Percentiles rank a stretch among this genome's conserved stretches.
Conservation (phyloP, 2,113 vertebrate genomes). For the Zosterops japonicus region DNA sequence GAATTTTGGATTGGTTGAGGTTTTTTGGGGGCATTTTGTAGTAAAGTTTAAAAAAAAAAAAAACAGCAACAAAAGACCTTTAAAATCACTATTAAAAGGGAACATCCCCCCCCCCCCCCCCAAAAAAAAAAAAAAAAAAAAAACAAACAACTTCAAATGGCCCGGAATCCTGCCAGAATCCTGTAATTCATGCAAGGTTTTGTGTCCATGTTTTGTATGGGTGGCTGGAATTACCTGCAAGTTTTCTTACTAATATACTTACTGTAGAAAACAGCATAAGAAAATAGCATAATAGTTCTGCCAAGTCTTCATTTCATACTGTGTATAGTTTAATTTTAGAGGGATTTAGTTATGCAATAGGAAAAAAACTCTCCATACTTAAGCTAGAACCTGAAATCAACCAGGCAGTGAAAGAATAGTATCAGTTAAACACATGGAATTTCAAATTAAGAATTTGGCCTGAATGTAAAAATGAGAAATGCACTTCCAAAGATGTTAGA, state of each 20-base stretch:
- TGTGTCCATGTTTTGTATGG: not conserved
- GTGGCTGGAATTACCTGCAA: not conserved
- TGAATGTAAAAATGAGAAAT: not conserved
- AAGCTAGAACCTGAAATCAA: not conserved
- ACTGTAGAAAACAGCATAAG: not conserved
- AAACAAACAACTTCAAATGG: too few relatives aligned
- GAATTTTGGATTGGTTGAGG: not conserved
- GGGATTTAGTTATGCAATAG: not conserved
- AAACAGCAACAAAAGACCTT: not conserved
- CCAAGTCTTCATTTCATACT: not conserved
- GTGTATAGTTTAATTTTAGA: slow-evolving; percentile 16
- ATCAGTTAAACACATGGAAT: not conserved
- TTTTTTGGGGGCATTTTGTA: not conserved
- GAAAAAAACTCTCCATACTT: not conserved
- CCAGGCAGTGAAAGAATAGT: not conserved
- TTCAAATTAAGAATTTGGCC: not conserved
- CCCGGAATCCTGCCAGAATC: rapidly evolving
- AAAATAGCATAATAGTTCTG: not conserved
- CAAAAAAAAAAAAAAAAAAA: too few relatives aligned
- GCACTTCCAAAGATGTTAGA: not conserved
- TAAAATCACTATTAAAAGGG: not conserved
- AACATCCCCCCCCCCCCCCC: too few relatives aligned
- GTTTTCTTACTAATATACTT: not conserved
- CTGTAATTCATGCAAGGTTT: not conserved
- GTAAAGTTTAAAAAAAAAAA: not conserved